Percentiles rank a stretch among this genome's conserved stretches.
Conservation (phyloP, 30 jellyfish, hydroid and myxozoan genomes). For the Nemopilema nomurai region DNA sequence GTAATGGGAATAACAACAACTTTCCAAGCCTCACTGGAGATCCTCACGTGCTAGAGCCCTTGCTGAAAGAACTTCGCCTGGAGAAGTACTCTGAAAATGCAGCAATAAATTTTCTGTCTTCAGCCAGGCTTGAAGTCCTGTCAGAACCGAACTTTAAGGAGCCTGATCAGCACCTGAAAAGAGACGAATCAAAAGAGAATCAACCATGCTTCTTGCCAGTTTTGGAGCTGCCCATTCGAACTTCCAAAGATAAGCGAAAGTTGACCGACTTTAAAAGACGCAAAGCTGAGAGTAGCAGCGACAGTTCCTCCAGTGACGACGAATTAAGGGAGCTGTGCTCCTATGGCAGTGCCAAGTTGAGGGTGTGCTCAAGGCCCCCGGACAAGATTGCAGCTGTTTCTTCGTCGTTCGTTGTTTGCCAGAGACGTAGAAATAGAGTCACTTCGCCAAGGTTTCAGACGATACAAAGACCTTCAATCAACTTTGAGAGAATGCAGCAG, state of each 20-base stretch:
- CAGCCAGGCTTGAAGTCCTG: constrained; percentile 12
- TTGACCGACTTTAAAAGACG: constrained; percentile 39
- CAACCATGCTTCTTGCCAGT: constrained; percentile 51
- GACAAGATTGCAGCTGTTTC: constrained; percentile 59
- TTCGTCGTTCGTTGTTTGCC: constrained; percentile 42
- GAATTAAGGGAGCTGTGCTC: constrained; percentile 58
- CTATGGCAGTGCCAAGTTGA: constrained; percentile 10
- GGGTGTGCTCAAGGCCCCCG: constrained; percentile 57
- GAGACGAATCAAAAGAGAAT: constrained; percentile 45
- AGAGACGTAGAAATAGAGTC: constrained; percentile 49
- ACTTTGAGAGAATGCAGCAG: constrained; percentile 69
- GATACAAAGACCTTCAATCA: constrained; percentile 46
- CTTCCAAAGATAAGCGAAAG: constrained; percentile 18
- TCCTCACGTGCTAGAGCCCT: constrained; percentile 24
- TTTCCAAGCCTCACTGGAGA: constrained; percentile 14
- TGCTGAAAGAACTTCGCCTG: constrained; percentile 45
- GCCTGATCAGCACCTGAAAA: background rate
- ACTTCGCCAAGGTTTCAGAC: constrained; percentile 43
- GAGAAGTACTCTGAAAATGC: constrained; percentile 33
- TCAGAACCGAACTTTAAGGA: constrained; percentile 20
- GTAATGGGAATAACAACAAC: constrained; percentile 44
- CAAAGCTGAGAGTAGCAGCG: constrained; percentile 62
- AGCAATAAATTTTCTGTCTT: background rate
- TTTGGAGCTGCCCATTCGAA: constrained; percentile 14
- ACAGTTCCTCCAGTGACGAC: constrained; percentile 56